Conservation (phyloP, 2,797 vertebrate species). For the Siniperca undulata region DNA sequence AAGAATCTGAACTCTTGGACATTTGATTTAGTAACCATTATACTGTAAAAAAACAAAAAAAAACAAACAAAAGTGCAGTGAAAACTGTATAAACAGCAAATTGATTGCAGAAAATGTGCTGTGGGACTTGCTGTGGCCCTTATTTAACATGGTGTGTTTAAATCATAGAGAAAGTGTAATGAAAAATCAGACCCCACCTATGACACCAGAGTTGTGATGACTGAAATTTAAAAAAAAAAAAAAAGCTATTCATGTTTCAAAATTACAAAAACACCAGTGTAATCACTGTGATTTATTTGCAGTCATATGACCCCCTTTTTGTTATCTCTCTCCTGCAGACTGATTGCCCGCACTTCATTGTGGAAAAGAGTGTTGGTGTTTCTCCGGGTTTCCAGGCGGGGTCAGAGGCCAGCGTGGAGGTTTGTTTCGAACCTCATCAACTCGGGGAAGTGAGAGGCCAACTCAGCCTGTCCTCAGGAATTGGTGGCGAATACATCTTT, state of each 20-base stretch:
- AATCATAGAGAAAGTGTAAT: background rate
- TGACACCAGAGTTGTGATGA: background rate
- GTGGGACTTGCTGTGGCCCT: background rate
- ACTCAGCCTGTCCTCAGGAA: slow-evolving; percentile 82
- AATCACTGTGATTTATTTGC: background rate
- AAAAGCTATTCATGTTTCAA: background rate
- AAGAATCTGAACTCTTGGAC: background rate
- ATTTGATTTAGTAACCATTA: background rate
- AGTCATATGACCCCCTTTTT: background rate
- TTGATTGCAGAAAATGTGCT: background rate
- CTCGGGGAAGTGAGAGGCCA: slow-evolving; percentile 85
- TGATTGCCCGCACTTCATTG: slow-evolving; percentile 84
- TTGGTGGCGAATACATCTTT: slow-evolving; percentile 86
- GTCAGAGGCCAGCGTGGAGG: slow-evolving; percentile 84
- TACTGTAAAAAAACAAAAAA: background rate
- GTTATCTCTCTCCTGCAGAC: slow-evolving; percentile 74
- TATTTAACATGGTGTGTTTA: background rate
- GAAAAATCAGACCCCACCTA: background rate
- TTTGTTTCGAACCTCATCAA: slow-evolving; percentile 90
- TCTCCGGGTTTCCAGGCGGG: slow-evolving; percentile 81
- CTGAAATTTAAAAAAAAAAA: background rate
- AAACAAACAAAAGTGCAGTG: background rate
- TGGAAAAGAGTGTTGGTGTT: slow-evolving; percentile 78
- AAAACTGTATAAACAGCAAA: background rate
- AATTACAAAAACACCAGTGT: background rate